Base-by-base conservation (phyloP, 1,140 invertebrate genomes). In the Drosophila kanapiae region DNA sequence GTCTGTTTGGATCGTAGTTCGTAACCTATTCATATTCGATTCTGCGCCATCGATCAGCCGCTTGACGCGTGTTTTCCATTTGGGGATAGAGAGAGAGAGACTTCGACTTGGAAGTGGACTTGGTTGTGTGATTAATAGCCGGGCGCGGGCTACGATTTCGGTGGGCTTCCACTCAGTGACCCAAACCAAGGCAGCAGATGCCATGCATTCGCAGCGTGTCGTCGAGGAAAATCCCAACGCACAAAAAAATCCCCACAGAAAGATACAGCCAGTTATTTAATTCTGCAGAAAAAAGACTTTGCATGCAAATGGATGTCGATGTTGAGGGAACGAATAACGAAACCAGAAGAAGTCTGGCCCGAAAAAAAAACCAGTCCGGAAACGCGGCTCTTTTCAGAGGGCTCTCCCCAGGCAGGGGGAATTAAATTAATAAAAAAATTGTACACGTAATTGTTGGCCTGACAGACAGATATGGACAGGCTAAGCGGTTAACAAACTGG, bases 271-370 rank as follows among this genome's bases (percentile, higher is more conserved):
- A 87, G 75, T 86, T 85, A 2, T 83, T 67, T 7, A 54, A 40
- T 78, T 86, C 82, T 82, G 78, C 78, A 86, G 63, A 80, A 75
- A 59, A 18, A 56, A 56, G 42, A 57, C 47, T 63, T 48, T 4
- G 14, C 14, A 75, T 62, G 75, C 60, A 68, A 82, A 78, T 74
- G 56, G n/a, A 1, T 23, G 42, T 53, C 3, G 42, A 23, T 23
- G 31, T 29, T 10, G 10, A 6, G 11, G 13, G 9, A 54, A 16
- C 16, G 13, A 27, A 35, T 11, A 27, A 38, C 54, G 7, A 42
- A 59, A 23, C 43, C 64, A 40, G 38, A 23, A 63, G 35, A 33
- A 47, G 8, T 58, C 27, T 51, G 51, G 0, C 31, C 23, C 33
- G 10, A 54, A 13, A n/a, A 33, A 71, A 38, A 71, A 27, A 43